These are phyloP conservation scores for Listronotus oregonensis DNA, from an alignment of 1,140 invertebrate species.

Conservation along the genomic window DNA sequence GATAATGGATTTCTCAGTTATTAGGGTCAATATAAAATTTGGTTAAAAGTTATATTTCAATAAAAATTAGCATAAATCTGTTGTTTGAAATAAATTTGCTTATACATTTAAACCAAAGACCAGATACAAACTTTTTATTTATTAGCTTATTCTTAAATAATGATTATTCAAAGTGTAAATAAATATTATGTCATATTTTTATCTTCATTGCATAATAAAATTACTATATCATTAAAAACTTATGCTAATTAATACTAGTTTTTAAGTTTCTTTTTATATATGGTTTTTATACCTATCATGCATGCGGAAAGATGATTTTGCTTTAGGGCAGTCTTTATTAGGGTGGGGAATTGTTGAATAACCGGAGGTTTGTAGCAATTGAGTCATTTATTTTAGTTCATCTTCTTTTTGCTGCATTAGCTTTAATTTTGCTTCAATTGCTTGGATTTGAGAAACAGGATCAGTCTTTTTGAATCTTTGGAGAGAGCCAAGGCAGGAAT, in stretches of 20 bases:
- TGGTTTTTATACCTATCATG: conserved; percentile 25
- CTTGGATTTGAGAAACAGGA: conserved; percentile 78
- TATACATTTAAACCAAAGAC: too few relatives aligned
- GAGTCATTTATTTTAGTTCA: conserved; percentile 74
- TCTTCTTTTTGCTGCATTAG: conserved; percentile 74
- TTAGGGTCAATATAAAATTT: too few relatives aligned
- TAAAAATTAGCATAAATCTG: too few relatives aligned
- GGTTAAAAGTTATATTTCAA: too few relatives aligned
- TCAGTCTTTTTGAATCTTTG: conserved; percentile 73
- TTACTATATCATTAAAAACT: too few relatives aligned
- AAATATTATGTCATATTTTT: too few relatives aligned
- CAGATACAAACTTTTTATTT: too few relatives aligned
- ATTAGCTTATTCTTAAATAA: too few relatives aligned
- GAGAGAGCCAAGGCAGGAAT: conserved; percentile 76
- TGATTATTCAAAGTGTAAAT: too few relatives aligned
- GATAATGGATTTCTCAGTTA: too few relatives aligned
- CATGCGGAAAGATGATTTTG: neutral
- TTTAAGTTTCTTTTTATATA: conserved; percentile 12
- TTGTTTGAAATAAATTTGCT: too few relatives aligned
- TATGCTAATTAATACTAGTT: neutral
- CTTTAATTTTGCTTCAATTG: conserved; percentile 86
- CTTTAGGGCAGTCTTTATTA: conserved; percentile 38
- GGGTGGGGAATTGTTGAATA: conserved; percentile 69
- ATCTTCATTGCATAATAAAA: too few relatives aligned
- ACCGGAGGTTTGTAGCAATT: conserved; percentile 66